Evolutionary conservation across 2,888 invertebrate genomes (phyloP).

Genomic region (Apamea epomidion): DNA sequence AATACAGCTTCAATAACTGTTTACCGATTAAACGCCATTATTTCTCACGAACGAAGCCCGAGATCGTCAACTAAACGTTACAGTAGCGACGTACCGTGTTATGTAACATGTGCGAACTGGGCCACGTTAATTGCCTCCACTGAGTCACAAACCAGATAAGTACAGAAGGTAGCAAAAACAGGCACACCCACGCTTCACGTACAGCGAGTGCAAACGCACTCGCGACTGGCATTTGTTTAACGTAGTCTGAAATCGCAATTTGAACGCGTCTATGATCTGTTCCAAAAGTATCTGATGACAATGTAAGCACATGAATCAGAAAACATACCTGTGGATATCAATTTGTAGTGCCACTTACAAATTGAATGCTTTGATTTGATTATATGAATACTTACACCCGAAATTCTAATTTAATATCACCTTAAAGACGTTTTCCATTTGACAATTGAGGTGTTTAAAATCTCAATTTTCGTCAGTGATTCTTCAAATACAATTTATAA

Average conservation of each 20-base stretch:
- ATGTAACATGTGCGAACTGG: slow-evolving; percentile 57
- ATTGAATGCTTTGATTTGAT: no score
- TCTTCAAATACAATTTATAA: background rate
- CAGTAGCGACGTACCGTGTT: slow-evolving; percentile 43
- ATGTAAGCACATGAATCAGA: background rate
- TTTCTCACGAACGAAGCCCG: slow-evolving; percentile 31
- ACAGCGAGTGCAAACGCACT: background rate
- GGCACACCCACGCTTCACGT: background rate
- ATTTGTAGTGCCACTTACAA: background rate
- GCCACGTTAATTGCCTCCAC: slow-evolving; percentile 66
- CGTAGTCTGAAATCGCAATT: background rate
- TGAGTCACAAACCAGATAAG: slow-evolving; percentile 5
- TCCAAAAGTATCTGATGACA: background rate
- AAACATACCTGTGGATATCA: background rate
- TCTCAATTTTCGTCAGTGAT: background rate
- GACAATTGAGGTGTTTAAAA: background rate
- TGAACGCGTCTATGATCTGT: background rate
- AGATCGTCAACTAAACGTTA: slow-evolving; percentile 51
- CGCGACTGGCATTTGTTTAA: background rate
- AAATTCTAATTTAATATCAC: background rate
- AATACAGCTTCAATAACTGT: slow-evolving; percentile 4
- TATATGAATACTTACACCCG: background rate
- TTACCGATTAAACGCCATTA: slow-evolving; percentile 1
- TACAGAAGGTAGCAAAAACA: background rate
- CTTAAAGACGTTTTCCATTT: background rate